Evolutionary conservation across 2,888 invertebrate genomes (phyloP).

Genomic region (Euplexia lucipara): DNA sequence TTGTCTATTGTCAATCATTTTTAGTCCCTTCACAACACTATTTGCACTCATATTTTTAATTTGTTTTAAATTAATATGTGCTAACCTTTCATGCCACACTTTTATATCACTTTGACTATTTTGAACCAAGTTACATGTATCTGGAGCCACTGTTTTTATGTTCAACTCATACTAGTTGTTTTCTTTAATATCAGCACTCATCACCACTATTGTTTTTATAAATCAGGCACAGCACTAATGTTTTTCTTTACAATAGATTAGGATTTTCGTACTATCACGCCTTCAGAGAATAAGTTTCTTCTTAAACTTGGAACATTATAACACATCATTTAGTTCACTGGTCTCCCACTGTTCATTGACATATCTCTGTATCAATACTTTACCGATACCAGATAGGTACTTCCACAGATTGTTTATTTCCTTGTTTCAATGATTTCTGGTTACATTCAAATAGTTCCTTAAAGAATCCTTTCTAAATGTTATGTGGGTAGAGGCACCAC

Average conservation of each 20-base stretch:
- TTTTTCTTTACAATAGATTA: slow-evolving; percentile 1
- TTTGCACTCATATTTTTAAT: too few relatives aligned
- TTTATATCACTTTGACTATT: too few relatives aligned
- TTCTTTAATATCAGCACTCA: slow-evolving; percentile 63
- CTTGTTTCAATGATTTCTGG: too few relatives aligned
- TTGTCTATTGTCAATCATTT: too few relatives aligned
- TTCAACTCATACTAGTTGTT: slow-evolving; percentile 62
- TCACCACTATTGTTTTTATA: background rate
- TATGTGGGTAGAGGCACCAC: slow-evolving; percentile 65
- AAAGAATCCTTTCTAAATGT: slow-evolving; percentile 53
- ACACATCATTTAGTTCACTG: too few relatives aligned
- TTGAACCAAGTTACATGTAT: too few relatives aligned
- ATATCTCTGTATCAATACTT: slow-evolving; percentile 55
- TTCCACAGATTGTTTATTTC: slow-evolving; percentile 57
- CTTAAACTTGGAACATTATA: too few relatives aligned
- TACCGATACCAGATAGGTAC: slow-evolving; percentile 61
- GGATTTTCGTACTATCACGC: background rate
- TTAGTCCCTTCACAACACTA: too few relatives aligned
- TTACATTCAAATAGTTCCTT: too few relatives aligned
- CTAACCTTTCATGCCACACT: too few relatives aligned
- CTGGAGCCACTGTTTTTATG: slow-evolving; percentile 27
- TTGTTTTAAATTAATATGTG: too few relatives aligned
- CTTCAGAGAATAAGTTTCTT: too few relatives aligned
- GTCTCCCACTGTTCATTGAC: slow-evolving; percentile 64
- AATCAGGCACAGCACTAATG: background rate